Evolutionary conservation across 2,797 vertebrate species (phyloP), one percentile per base, ranked within the genome.

Genomic region (Columba guinea): DNA sequence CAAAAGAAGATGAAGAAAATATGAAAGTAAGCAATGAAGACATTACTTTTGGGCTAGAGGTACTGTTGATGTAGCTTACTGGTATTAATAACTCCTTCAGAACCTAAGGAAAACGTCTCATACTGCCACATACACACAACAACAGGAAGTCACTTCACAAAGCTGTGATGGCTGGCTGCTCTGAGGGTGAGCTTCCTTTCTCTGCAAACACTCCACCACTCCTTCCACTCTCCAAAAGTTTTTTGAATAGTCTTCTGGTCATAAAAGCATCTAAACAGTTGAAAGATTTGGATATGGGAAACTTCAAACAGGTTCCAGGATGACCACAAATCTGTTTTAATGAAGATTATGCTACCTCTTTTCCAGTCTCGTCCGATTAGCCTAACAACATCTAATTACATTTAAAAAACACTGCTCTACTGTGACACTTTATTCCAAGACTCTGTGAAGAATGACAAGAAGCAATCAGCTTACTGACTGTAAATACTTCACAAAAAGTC

Each of bases 131-230:
- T 4, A 55, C 15, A 24, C 20, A 35, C 23, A 78, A 7, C 7
- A 83, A 28, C 1, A 70, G 10, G 34, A 91, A 82, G 27, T 20
- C 7, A 41, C 60, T 81, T 75, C 86, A 87, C 95, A 90, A 53
- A 99, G 99, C 98, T 99, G 97, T 98, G 97, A 94, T 99, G 98
- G 96, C 98, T 99, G 46, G 98, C 98, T 13, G 99, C 99, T 88
- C 98, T 97, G 90, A 99, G 60, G 12, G 76, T 93, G 12, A 99
- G 97, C 68, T 98, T 98, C 98, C 98, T 99, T 77, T 99, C 99
- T 78, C 97, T 98, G 88, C 98, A 97, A 67, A 95, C 94, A 11
- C 94, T 85, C 99, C 99, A 99, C 98, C 98, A 98, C 67, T 99
- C 98, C 91, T 94, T 98, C 99, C 99, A 99, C 63, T 93, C 96